Evolutionary conservation across 2,797 vertebrate genomes (phyloP).

Genomic region (Natrix natrix): DNA sequence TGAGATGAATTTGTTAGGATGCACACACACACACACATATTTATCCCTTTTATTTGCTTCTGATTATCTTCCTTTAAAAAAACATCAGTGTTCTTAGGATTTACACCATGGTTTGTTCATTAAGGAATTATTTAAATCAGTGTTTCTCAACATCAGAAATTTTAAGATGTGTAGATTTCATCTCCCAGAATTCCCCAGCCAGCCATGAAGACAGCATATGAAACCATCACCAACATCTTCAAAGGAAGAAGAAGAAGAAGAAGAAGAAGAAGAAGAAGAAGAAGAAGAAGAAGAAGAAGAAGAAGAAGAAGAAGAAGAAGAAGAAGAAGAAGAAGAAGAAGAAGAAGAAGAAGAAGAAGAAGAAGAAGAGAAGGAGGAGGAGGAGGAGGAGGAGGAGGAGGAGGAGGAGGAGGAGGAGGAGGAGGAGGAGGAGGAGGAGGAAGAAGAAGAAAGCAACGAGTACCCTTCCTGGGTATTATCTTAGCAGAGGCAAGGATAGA

Average conservation of each 20-base stretch:
- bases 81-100: background rate
- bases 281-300: no score
- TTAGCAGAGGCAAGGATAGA: background rate
- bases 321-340: no score
- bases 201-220: background rate
- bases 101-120: background rate
- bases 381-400: no score
- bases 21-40: background rate
- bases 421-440: no score
- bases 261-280: no score
- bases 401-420: no score
- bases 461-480: background rate
- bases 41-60: background rate
- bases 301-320: no score
- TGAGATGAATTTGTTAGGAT: background rate
- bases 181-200: background rate
- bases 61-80: background rate
- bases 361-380: no score
- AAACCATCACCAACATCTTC: background rate
- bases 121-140: background rate
- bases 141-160: background rate
- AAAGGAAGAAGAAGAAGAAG: background rate
- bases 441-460: background rate
- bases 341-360: no score
- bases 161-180: background rate